phyloP scores from a whole-genome alignment of 2,113 vertebrate genomes.

The Chloebia gouldiae region DNA sequence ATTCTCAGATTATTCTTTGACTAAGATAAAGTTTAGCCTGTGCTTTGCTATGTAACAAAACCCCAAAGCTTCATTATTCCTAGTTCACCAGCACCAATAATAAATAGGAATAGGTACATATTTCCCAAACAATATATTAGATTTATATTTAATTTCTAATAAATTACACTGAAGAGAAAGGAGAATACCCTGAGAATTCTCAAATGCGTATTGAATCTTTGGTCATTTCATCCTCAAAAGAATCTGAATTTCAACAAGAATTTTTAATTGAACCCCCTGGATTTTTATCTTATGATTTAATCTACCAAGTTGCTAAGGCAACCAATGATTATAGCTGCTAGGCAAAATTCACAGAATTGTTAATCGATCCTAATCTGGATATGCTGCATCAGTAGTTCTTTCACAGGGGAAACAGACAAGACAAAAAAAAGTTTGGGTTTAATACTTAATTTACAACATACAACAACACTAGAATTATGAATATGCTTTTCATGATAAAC shows the following conservation, averaged over 20 bases:
- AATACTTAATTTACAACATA: neutral
- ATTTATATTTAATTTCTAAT: neutral
- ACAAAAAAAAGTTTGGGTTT: neutral
- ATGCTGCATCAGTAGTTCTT: neutral
- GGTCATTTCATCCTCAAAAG: neutral
- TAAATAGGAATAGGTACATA: neutral
- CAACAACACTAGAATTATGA: neutral
- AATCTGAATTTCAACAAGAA: conserved; percentile 55
- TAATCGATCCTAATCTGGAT: conserved; percentile 65
- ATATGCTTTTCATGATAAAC: neutral
- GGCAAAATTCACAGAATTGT: conserved; percentile 62
- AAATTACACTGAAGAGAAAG: neutral
- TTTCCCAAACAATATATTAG: neutral
- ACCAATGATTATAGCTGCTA: conserved; percentile 54
- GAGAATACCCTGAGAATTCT: neutral
- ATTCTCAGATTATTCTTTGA: neutral
- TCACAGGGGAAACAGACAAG: neutral
- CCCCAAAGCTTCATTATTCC: neutral
- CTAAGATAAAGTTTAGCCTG: neutral
- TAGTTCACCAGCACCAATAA: neutral
- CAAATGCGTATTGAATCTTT: neutral
- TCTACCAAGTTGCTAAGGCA: conserved; percentile 61
- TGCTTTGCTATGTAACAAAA: neutral
- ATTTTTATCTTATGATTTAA: conserved; percentile 56
- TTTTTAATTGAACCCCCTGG: conserved; percentile 63